phyloP scores from a whole-genome alignment of 2,888 invertebrate species.

The Brachypterus glaber region DNA sequence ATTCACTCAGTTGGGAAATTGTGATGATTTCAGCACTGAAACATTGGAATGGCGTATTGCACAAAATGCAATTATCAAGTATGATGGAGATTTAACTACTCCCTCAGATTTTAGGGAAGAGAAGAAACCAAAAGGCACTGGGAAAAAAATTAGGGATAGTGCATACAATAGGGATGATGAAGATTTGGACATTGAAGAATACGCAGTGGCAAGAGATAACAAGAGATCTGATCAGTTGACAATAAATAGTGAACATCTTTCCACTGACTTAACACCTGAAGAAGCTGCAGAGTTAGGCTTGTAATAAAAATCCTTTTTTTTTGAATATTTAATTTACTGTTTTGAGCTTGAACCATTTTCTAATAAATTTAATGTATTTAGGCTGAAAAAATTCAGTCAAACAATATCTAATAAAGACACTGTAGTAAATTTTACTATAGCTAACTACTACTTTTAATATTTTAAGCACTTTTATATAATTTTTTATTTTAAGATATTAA shows the following conservation, averaged over 20 bases:
- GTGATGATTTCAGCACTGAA: constrained; percentile 88
- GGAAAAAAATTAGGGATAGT: constrained; percentile 35
- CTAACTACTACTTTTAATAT: no score
- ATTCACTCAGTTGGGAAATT: constrained; percentile 86
- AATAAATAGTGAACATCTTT: constrained; percentile 13
- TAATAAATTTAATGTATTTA: no score
- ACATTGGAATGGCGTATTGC: constrained; percentile 89
- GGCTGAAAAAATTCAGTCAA: no score
- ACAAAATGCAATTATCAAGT: constrained; percentile 36
- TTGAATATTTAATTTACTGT: no score
- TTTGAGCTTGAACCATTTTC: no score
- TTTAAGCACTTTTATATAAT: no score
- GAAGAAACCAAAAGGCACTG: constrained; percentile 25
- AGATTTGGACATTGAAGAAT: constrained; percentile 35
- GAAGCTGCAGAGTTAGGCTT: constrained; percentile 37
- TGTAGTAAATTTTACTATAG: no score
- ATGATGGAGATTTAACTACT: constrained; percentile 36
- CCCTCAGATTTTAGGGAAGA: constrained; percentile 33
- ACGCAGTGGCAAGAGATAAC: constrained; percentile 24
- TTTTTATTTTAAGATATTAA: no score
- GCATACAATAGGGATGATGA: constrained; percentile 31
- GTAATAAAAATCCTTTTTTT: no score
- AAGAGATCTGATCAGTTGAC: constrained; percentile 20
- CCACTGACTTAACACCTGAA: constrained; percentile 34
- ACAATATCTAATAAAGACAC: no score